Base-by-base conservation (phyloP, 1,140 invertebrate genomes). In the Bursaphelenchus mucronatus region DNA sequence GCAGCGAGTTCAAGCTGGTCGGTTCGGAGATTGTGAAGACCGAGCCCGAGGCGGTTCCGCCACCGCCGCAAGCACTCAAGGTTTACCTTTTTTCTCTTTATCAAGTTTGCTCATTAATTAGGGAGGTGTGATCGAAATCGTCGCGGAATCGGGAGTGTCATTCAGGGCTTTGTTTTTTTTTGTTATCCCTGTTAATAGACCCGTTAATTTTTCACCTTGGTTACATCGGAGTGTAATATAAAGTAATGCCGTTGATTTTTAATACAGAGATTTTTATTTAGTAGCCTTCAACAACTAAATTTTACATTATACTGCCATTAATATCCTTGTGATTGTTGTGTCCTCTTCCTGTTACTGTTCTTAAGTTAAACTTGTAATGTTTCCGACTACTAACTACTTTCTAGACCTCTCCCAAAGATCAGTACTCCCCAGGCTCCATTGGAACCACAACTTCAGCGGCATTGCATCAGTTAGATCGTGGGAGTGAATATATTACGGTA, bases 21-120 rank as follows among this genome's bases (percentile, higher is more conserved):
- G 75, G 68, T 17, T 78, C 75, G 1, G 72, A 77, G 21, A 73
- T 76, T 49, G 58, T 67, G 51, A 77, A 78, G 51, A 73, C 61
- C 8, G 76, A 62, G 21, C 66, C 76, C 5, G 67, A 78, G 41
- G 65, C 64, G 13, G 39, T 73, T 39, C 70, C 71, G 43, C 19
- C 43, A 9, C 21, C 61, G n/a, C 57, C 49, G 52, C 30, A 30
- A 30, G 30, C 30, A 30, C 52, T 57, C 43, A 74, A 66, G 65
- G 62, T 67, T 63, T 62, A 43, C 55, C 44, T 63, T 19, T 46
- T 53, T 54, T 66, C 54, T 40, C 57, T 68, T 63, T 13, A 66
- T 47, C n/a, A 30, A 69, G 11, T 19, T 30, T 63, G 17, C 39
- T n/a, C 54, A 30, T 47, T 55, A 30, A n/a, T 63, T 63, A 61